These are phyloP conservation scores for Branchipolynoe longqiensis DNA, from an alignment of 2,888 invertebrate species.

Conservation along the genomic window DNA sequence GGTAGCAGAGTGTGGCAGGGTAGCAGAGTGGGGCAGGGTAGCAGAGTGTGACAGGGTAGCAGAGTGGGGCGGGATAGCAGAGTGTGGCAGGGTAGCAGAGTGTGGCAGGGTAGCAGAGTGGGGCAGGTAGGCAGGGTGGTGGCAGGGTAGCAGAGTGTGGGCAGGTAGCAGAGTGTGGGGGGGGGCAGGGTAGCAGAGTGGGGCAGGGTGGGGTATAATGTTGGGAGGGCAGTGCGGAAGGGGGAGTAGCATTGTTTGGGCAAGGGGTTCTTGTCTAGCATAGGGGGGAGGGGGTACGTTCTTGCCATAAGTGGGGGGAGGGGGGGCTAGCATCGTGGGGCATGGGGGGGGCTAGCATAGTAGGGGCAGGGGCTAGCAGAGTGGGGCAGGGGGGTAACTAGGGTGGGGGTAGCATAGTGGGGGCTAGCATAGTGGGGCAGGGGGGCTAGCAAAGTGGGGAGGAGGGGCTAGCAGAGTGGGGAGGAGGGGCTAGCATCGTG, in stretches of 20 bases:
- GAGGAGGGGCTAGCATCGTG: too few species aligned
- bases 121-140: neutral
- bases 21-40: too few species aligned
- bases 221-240: neutral
- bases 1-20: too few species aligned
- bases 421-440: too few species aligned
- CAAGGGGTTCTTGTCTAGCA: neutral
- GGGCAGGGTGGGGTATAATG: neutral
- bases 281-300: neutral
- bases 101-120: neutral
- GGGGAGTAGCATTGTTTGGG: neutral
- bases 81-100: neutral
- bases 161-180: neutral
- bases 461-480: too few species aligned
- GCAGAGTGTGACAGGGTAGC: too few species aligned
- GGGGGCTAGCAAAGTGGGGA: too few species aligned
- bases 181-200: neutral
- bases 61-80: neutral
- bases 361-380: too few species aligned
- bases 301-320: neutral
- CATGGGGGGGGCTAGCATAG: neutral
- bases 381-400: too few species aligned
- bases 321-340: neutral
- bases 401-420: too few species aligned
- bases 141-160: neutral